These are phyloP conservation scores for Henicopernis longicauda DNA, from an alignment of 2,113 vertebrate species.

Conservation along the genomic window DNA sequence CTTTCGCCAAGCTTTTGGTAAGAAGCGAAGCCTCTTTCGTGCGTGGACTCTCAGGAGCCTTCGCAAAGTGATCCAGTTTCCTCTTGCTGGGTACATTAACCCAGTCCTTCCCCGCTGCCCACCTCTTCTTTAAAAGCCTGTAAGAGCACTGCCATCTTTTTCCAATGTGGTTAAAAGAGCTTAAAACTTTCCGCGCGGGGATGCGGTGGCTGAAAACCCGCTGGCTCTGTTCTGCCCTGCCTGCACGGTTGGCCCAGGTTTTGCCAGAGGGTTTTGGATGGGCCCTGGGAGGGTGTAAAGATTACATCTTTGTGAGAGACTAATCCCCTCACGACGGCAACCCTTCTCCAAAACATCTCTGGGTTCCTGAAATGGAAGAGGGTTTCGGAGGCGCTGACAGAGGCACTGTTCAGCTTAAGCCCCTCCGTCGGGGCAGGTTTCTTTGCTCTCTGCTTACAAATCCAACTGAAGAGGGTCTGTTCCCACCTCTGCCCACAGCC, in stretches of 20 bases:
- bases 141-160: not conserved
- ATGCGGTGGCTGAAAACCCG: not conserved
- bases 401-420: not conserved
- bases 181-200: fast-evolving
- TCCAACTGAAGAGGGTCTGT: not conserved
- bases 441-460: not conserved
- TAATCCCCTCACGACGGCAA: fast-evolving
- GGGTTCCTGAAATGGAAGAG: not conserved
- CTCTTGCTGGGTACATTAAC: not conserved
- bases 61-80: not conserved
- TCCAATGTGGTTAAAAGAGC: not conserved
- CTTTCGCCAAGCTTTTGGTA: not conserved
- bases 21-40: not conserved
- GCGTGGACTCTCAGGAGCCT: not conserved
- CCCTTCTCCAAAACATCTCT: not conserved
- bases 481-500: not conserved
- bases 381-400: not conserved
- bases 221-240: not conserved
- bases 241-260: fast-evolving
- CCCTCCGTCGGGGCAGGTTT: not conserved
- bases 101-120: not conserved
- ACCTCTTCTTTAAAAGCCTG: not conserved
- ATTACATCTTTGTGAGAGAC: not conserved
- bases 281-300: not conserved
- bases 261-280: not conserved